These are phyloP conservation scores for Heterohyrax brucei DNA, from an alignment of 2,797 vertebrate species.

Conservation along the genomic window DNA sequence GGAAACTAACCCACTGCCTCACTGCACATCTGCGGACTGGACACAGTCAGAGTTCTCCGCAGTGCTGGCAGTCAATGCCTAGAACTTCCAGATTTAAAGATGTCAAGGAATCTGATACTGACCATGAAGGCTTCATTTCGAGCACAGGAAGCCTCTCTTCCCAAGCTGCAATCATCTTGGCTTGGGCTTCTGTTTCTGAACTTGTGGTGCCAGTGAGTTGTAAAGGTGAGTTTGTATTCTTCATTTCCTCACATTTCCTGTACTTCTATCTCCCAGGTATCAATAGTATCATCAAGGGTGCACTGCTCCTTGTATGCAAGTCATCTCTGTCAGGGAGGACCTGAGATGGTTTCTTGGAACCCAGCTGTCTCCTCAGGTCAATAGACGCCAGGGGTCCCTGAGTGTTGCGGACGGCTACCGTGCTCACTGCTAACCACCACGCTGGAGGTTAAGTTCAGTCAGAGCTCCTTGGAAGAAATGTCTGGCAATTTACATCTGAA, in stretches of 20 bases:
- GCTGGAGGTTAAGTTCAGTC: neutral
- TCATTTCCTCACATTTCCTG: conserved; percentile 94
- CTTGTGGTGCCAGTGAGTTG: conserved; percentile 95
- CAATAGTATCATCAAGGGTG: conserved; percentile 92
- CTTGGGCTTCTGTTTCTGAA: conserved; percentile 94
- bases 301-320: conserved; percentile 94
- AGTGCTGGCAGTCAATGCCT: conserved; percentile 94
- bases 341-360: conserved; percentile 93
- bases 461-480: neutral
- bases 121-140: conserved; percentile 94
- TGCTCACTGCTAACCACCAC: neutral
- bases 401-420: neutral
- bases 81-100: conserved; percentile 94
- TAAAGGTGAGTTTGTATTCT: conserved; percentile 93
- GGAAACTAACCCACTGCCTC: conserved; percentile 50
- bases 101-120: conserved; percentile 92
- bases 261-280: conserved; percentile 94
- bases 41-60: conserved; percentile 96
- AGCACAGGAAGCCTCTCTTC: conserved; percentile 93
- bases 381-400: neutral
- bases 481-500: neutral
- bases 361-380: neutral
- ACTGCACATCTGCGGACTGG: conserved; percentile 93
- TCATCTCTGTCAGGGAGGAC: conserved; percentile 95
- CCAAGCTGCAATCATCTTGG: conserved; percentile 93